Evolutionary conservation across 2,888 invertebrate species (phyloP).

Genomic region (Incurvaria masculella): DNA sequence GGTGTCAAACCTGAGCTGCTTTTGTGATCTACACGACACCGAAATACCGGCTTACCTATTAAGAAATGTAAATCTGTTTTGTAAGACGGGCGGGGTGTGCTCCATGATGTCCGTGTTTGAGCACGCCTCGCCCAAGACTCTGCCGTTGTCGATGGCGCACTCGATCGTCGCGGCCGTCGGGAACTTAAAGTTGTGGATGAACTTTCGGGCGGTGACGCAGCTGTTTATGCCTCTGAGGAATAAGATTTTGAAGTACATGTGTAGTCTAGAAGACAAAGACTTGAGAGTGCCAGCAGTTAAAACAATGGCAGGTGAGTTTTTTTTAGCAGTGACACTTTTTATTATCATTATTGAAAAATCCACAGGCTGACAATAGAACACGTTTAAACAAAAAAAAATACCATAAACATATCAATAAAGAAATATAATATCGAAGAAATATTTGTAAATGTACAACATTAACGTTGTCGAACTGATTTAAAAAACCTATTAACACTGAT

Average conservation of each 20-base stretch:
- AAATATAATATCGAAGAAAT: too few relatives aligned
- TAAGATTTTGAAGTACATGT: constrained; percentile 89
- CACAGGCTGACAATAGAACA: too few relatives aligned
- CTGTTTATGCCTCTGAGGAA: constrained; percentile 84
- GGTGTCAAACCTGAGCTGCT: constrained; percentile 72
- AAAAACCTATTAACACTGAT: too few relatives aligned
- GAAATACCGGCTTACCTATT: constrained; percentile 89
- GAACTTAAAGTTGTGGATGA: constrained; percentile 91
- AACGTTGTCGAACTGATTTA: too few relatives aligned
- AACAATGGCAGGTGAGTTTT: constrained; percentile 80
- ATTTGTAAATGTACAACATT: too few relatives aligned
- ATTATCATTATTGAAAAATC: too few relatives aligned
- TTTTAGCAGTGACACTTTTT: too few relatives aligned
- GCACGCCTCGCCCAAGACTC: constrained; percentile 63
- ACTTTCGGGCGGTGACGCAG: constrained; percentile 85
- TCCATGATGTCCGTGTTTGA: constrained; percentile 87
- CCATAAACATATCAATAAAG: too few relatives aligned
- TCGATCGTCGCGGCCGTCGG: constrained; percentile 89
- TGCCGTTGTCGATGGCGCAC: constrained; percentile 88
- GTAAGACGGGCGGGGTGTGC: constrained; percentile 85
- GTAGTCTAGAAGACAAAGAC: constrained; percentile 88
- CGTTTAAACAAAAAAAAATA: too few relatives aligned
- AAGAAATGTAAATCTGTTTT: constrained; percentile 90
- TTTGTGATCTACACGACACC: constrained; percentile 90
- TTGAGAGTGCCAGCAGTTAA: constrained; percentile 83